Conservation (phyloP, 2,888 invertebrate genomes). For the Hedychridium roseum region DNA sequence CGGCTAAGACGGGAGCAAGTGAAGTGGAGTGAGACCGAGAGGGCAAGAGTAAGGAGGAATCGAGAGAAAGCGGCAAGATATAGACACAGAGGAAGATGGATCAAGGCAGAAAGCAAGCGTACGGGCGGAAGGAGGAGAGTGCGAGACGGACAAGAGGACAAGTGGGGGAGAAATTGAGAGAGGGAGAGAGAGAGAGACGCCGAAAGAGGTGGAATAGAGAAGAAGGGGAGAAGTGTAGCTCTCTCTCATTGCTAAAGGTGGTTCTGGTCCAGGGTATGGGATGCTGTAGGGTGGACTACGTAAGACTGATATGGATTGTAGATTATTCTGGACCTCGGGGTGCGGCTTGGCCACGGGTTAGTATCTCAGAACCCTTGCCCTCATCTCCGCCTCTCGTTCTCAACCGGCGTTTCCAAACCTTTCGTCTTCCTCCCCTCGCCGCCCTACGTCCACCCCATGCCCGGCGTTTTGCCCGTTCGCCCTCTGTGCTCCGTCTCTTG, state of each 20-base stretch:
- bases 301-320: conserved; percentile 65
- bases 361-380: conserved; percentile 52
- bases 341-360: conserved; percentile 62
- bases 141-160: conserved; percentile 25
- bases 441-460: conserved; percentile 15
- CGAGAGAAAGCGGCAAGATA: conserved; percentile 17
- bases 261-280: conserved; percentile 40
- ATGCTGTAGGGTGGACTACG: conserved; percentile 53
- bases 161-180: conserved; percentile 20
- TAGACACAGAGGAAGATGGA: conserved; percentile 26
- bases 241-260: conserved; percentile 53
- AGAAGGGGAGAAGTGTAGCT: conserved; percentile 19
- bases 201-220: conserved; percentile 28
- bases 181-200: conserved; percentile 16
- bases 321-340: conserved; percentile 64
- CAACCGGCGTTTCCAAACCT: conserved; percentile 8
- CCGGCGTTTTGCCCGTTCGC: conserved; percentile 15
- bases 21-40: conserved; percentile 30
- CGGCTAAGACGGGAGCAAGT: conserved; percentile 56
- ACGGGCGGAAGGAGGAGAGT: conserved; percentile 13
- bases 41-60: conserved; percentile 24
- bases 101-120: conserved; percentile 16
- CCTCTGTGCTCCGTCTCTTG: conserved; percentile 9
- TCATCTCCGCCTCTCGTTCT: conserved; percentile 31
- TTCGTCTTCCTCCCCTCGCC: conserved; percentile 23